Evolutionary conservation across 2,888 invertebrate genomes (phyloP).

Genomic region (Dyspetes luteomarginatus): DNA sequence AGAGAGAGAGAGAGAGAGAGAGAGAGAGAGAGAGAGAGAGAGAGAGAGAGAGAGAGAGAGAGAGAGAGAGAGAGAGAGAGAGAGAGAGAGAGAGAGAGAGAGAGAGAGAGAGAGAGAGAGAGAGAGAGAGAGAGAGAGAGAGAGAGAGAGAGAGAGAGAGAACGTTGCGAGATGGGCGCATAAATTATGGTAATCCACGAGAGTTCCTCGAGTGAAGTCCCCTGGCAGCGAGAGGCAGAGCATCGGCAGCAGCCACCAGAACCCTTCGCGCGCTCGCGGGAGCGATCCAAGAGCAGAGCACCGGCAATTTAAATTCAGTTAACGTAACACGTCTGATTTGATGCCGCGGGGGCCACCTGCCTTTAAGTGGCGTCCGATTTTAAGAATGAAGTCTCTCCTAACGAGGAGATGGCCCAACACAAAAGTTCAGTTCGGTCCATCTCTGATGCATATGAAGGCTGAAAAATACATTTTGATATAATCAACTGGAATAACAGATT

Average conservation of each 20-base stretch:
- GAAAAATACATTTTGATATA: no score
- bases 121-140: constrained; percentile 16
- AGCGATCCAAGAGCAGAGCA: constrained; percentile 47
- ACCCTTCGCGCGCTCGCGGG: constrained; percentile 60
- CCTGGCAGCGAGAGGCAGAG: constrained; percentile 57
- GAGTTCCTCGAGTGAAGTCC: constrained; percentile 61
- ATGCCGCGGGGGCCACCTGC: constrained; percentile 79
- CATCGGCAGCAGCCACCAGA: constrained; percentile 29
- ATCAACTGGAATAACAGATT: no score
- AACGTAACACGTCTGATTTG: constrained; percentile 81
- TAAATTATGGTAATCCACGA: constrained; percentile 81
- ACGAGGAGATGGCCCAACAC: constrained; percentile 57
- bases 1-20: constrained; percentile 31
- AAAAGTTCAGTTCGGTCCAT: not conserved
- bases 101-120: constrained; percentile 36
- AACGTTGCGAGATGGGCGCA: constrained; percentile 73
- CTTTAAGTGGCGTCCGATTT: constrained; percentile 77
- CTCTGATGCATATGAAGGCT: no score
- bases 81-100: constrained; percentile 6
- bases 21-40: constrained; percentile 10
- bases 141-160: constrained; percentile 17
- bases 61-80: constrained; percentile 20
- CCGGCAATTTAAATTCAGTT: constrained; percentile 82
- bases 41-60: constrained; percentile 24
- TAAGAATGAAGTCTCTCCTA: constrained; percentile 74